Evolutionary conservation across 2,797 vertebrate genomes (phyloP).

Genomic region (Anomalospiza imberbis): DNA sequence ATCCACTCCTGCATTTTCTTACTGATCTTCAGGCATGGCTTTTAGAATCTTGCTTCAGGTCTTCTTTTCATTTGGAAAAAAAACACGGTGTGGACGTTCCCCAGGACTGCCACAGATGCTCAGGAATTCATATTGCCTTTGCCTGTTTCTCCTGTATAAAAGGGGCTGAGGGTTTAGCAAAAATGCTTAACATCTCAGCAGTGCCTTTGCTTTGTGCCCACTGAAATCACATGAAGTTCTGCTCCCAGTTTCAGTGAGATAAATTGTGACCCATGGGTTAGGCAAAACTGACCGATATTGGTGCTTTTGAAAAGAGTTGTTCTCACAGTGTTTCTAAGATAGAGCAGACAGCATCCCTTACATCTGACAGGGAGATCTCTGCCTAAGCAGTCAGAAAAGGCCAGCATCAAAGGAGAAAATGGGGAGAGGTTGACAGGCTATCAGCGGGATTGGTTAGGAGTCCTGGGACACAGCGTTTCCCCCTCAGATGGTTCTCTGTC

Average conservation of each 20-base stretch:
- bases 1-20: conserved; percentile 44
- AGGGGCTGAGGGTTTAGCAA: not conserved
- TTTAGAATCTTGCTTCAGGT: not conserved
- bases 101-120: not conserved
- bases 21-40: not conserved
- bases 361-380: not conserved
- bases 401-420: not conserved
- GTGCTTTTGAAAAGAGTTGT: not conserved
- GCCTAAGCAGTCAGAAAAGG: not conserved
- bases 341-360: not conserved
- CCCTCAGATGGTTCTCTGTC: not conserved
- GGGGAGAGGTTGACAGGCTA: not conserved
- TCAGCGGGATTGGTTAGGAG: not conserved
- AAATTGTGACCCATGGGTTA: not conserved
- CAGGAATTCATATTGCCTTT: not conserved
- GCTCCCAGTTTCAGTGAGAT: not conserved
- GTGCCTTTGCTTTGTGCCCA: not conserved
- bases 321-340: not conserved
- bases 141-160: not conserved
- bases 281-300: rapidly evolving
- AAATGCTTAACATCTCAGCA: not conserved
- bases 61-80: not conserved
- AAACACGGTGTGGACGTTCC: not conserved
- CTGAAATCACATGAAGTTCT: not conserved
- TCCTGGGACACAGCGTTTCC: not conserved